Base-by-base conservation (phyloP, 2,888 invertebrate genomes). In the Ferrisia virgata region DNA sequence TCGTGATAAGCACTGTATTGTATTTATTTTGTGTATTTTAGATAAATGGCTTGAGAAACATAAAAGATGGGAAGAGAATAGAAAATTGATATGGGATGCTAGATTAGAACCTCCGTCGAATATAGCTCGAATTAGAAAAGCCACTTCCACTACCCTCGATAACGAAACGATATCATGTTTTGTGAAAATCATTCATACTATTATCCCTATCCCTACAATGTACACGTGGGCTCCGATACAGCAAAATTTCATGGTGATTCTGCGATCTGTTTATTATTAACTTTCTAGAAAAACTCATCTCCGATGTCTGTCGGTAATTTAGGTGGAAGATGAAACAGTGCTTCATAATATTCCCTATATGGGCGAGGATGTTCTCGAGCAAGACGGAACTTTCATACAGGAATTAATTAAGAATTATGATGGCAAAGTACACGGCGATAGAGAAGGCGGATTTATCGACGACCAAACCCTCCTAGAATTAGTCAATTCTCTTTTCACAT, bases 311-410 rank as follows among this genome's bases (percentile, higher is more conserved):
- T 79, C 15, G 64, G 85, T 84, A n/a, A n/a, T 84, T 39, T 85
- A 91, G 91, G 91, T 98, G 0, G 98, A 99, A 89, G 99, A 99
- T 89, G 98, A 99, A 90, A 97, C 97, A 0, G 97, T 98, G 18
- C 91, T 99, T 11, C 98, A 98, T 89, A 99, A 99, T 89, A 98
- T 99, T 88, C 99, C 99, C 0, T 99, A 99, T 88, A 98, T 99
- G 97, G 98, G 98, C 0, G 99, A 99, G 88, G 98, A 98, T 88
- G 94, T 97, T 85, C 91, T 98, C 78, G 98, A 98, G 88, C 95
- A 97, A 89, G 98, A 98, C 89, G 95, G 95, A 79, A 95, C 96
- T 85, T 99, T 99, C 89, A 97, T 98, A 87, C 97, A 98, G 89
- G 98, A 99, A 89, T 91, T 99, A 84, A 95, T 98, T 86, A 96